A percentile compares a stretch with the other conserved stretches of the same genome.
These are phyloP conservation scores for Parapristionchus giblindavisi DNA, from an alignment of 2,888 invertebrate species.

Conservation along the genomic window DNA sequence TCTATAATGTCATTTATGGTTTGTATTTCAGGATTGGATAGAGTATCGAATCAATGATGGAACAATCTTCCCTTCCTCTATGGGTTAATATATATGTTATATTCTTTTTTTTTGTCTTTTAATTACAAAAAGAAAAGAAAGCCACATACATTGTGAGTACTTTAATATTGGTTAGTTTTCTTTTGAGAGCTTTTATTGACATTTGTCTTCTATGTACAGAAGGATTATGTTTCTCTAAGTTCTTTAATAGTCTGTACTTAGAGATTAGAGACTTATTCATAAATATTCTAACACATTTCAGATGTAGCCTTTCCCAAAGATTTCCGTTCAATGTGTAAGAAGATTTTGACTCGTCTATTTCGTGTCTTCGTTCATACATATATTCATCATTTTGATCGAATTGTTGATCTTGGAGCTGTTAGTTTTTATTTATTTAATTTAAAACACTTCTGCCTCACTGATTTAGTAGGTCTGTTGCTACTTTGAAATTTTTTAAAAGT, in stretches of 20 bases:
- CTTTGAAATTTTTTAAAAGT: no score
- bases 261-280: background rate
- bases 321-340: slow-evolving; percentile 82
- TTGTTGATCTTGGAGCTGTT: slow-evolving; percentile 86
- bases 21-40: slow-evolving; percentile 80
- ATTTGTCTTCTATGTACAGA: background rate
- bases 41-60: slow-evolving; percentile 90
- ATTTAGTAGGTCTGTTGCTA: no score
- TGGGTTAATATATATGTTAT: slow-evolving; percentile 75
- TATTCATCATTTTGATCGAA: slow-evolving; percentile 90
- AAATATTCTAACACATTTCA: slow-evolving; percentile 65
- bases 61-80: slow-evolving; percentile 83
- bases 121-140: background rate
- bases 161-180: background rate
- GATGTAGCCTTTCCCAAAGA: slow-evolving; percentile 88
- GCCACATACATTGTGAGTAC: background rate
- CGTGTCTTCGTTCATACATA: slow-evolving; percentile 92
- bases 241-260: background rate
- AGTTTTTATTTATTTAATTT: background rate
- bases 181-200: no score
- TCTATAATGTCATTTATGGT: background rate
- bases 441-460: no score
- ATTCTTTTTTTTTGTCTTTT: background rate
- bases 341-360: slow-evolving; percentile 86
- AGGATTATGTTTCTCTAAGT: background rate